Conservation (phyloP, 2,797 vertebrate genomes). For the Mormyrops boulengeri region DNA sequence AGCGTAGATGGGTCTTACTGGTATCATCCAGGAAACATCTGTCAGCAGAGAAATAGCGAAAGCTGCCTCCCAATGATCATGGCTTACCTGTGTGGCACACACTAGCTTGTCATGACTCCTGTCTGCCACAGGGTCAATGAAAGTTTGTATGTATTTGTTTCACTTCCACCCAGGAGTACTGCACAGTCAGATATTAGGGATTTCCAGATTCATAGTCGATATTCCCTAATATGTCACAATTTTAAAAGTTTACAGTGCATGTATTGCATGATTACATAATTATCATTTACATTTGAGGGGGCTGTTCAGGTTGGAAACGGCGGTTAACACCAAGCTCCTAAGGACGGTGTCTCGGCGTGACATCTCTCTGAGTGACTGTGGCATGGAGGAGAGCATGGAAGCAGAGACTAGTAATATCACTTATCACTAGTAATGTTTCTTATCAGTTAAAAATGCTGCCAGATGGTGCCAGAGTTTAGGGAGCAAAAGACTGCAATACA, state of each 20-base stretch:
- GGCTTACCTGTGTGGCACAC: not conserved
- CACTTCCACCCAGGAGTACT: not conserved
- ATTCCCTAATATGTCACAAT: not conserved
- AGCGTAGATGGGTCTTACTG: not conserved
- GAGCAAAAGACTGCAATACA: not conserved
- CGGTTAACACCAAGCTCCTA: not conserved
- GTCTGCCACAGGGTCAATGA: not conserved
- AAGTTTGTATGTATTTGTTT: not conserved
- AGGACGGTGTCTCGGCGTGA: not conserved
- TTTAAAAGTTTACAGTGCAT: not conserved
- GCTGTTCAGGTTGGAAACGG: not conserved
- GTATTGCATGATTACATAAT: not conserved
- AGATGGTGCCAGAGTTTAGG: not conserved
- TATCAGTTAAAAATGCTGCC: not conserved
- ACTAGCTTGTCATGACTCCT: too few relatives aligned
- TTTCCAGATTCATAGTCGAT: not conserved
- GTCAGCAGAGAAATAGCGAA: not conserved
- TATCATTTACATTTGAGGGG: not conserved
- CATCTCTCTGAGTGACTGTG: not conserved
- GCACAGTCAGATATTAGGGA: not conserved
- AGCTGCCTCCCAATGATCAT: not conserved
- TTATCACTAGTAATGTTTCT: not conserved
- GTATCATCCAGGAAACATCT: not conserved
- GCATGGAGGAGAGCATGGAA: slow-evolving; percentile 75
- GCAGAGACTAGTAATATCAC: slow-evolving; percentile 47